phyloP scores from a whole-genome alignment of 1,140 invertebrate species.

The Trachymyrmex cornetzi region DNA sequence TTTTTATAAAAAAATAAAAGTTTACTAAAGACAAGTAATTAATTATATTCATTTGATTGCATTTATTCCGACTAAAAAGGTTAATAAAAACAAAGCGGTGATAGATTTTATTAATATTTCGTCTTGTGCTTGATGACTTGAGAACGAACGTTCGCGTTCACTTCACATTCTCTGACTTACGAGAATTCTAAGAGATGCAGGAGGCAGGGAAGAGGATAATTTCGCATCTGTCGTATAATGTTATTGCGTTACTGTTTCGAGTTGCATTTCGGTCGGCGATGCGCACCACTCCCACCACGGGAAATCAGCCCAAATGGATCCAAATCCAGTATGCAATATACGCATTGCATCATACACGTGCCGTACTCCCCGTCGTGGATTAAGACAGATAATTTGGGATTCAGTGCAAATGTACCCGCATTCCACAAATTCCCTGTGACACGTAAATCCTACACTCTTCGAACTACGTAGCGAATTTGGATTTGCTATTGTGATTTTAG shows the following conservation, averaged over 20 bases:
- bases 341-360: neutral
- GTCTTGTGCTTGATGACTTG: neutral
- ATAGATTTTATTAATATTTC: neutral
- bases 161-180: neutral
- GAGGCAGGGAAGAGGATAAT: neutral
- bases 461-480: neutral
- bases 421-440: neutral
- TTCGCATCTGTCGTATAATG: slow-evolving; percentile 15
- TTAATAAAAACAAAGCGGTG: neutral
- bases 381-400: slow-evolving; percentile 41
- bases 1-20: neutral
- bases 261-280: slow-evolving; percentile 9
- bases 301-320: slow-evolving; percentile 22
- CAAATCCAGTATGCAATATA: slow-evolving; percentile 24
- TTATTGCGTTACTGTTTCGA: neutral
- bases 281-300: neutral
- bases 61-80: too few species aligned
- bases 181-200: neutral
- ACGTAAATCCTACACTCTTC: neutral
- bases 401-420: neutral
- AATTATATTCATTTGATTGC: neutral
- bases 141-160: too few species aligned
- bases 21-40: neutral
- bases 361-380: neutral
- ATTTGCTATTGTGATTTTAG: neutral